Conservation (phyloP, 1,140 invertebrate species). For the Lutraria rhynchaena region DNA sequence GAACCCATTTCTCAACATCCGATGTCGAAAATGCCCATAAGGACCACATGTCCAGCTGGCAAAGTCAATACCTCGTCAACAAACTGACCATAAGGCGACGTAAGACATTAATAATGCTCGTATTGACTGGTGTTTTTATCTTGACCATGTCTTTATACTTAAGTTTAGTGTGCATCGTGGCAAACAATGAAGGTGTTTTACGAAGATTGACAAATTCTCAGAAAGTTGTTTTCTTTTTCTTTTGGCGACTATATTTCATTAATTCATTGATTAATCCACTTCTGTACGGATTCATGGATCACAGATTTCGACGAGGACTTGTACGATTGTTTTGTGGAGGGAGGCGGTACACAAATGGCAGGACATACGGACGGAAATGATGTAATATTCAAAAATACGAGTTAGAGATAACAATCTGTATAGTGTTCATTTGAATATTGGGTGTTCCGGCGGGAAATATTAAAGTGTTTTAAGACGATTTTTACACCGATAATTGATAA, state of each 20-base stretch:
- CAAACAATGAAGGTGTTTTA: constrained; percentile 2
- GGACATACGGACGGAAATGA: too few relatives aligned
- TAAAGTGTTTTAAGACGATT: too few relatives aligned
- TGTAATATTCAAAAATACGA: too few relatives aligned
- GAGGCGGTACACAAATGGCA: too few relatives aligned
- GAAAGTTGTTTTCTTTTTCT: constrained; percentile 54
- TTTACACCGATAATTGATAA: too few relatives aligned
- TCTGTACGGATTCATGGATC: constrained; percentile 45
- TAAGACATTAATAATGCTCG: constrained; percentile 48
- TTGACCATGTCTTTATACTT: constrained; percentile 29
- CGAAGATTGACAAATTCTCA: constrained; percentile 8
- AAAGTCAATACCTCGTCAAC: not conserved
- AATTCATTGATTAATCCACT: constrained; percentile 46
- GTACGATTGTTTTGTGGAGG: constrained; percentile 6
- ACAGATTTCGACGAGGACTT: constrained; percentile 32
- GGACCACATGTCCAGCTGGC: not conserved
- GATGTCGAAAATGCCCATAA: not conserved
- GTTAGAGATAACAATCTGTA: too few relatives aligned
- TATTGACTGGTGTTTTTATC: constrained; percentile 29
- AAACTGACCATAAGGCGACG: not conserved
- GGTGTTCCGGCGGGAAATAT: too few relatives aligned
- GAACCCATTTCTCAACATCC: not conserved
- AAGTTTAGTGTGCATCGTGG: constrained; percentile 19
- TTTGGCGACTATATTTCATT: constrained; percentile 46
- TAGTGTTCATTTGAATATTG: too few relatives aligned